Percentiles rank a stretch among this genome's conserved stretches.
Conservation (phyloP, 23 tunicate genomes). For the Ciona savignyi region DNA sequence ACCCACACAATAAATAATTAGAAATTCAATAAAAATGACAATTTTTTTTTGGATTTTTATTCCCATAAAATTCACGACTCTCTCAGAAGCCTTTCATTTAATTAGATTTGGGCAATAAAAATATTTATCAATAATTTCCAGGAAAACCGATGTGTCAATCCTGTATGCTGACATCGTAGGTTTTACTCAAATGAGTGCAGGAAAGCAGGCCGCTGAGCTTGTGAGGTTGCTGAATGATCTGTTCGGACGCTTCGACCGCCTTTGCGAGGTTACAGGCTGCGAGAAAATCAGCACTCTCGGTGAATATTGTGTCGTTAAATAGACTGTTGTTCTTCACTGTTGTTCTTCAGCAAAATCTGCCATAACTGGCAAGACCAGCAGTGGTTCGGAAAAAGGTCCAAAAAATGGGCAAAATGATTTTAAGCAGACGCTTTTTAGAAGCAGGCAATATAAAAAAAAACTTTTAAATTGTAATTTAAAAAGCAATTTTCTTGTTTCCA, state of each 20-base stretch:
- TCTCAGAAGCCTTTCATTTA: background rate
- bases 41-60: background rate
- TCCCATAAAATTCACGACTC: background rate
- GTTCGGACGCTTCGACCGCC: constrained; percentile 86
- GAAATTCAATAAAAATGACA: background rate
- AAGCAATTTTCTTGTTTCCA: too few relatives aligned
- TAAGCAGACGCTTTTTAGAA: too few relatives aligned
- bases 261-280: constrained; percentile 75
- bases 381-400: too few relatives aligned
- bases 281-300: constrained; percentile 97
- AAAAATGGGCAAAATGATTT: too few relatives aligned
- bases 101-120: background rate
- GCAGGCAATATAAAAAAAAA: too few relatives aligned
- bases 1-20: too few relatives aligned
- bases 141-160: constrained; percentile 86
- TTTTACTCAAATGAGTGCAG: constrained; percentile 89
- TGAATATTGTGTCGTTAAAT: constrained; percentile 20
- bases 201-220: constrained; percentile 77
- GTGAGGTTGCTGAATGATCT: constrained; percentile 85
- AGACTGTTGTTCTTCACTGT: too few relatives aligned
- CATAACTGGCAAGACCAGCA: too few relatives aligned
- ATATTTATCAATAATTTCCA: constrained; percentile 11
- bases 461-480: too few relatives aligned
- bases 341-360: too few relatives aligned
- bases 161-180: constrained; percentile 99